Evolutionary conservation across 2,113 vertebrate species (phyloP), one percentile per base, ranked within the genome.

Genomic region (Nanorana parkeri): DNA sequence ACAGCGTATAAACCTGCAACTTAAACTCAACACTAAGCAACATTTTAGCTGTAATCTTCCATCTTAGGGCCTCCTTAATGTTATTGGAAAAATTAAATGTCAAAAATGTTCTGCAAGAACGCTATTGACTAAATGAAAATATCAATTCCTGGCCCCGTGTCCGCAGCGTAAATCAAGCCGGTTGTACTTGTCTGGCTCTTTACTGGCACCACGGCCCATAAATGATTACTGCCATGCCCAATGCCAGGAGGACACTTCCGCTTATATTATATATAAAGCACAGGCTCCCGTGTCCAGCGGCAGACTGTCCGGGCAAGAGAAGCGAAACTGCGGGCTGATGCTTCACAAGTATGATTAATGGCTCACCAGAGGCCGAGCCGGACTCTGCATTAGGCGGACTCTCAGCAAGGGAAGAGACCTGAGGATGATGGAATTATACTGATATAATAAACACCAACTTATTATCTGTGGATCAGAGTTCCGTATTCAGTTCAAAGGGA

Each of bases 181-280:
- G 7, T 36, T 58, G 54, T 74, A 28, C 4, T 29, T n/a, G 71
- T 60, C 71, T 55, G 21, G 54, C 21, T 11, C 28, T 74, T 32
- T 23, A 32, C 55, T 90, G 87, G 88, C 90, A 89, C 87, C 82
- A 87, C 89, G 88, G 81, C 78, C 84, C 7, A 10, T 77, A 65
- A 83, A 76, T 86, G 54, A 64, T 86, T 87, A 84, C 79, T 89
- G 90, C 88, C 82, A 84, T 88, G 85, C 81, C 21, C 17, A 4
- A 47, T 69, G 77, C 77, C 77, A 80, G 69, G 41, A 63, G 69
- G 26, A 17, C 64, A 85, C 82, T 78, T 19, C 64, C 3, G 55
- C 32, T 85, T 83, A 88, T 86, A 80, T 89, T 83, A 24, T 85
- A 19, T 79, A 81, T 85, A 15, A 5, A 81, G 85, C 54, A 87